Conservation (phyloP, 2,888 invertebrate genomes). For the Pterostichus niger region DNA sequence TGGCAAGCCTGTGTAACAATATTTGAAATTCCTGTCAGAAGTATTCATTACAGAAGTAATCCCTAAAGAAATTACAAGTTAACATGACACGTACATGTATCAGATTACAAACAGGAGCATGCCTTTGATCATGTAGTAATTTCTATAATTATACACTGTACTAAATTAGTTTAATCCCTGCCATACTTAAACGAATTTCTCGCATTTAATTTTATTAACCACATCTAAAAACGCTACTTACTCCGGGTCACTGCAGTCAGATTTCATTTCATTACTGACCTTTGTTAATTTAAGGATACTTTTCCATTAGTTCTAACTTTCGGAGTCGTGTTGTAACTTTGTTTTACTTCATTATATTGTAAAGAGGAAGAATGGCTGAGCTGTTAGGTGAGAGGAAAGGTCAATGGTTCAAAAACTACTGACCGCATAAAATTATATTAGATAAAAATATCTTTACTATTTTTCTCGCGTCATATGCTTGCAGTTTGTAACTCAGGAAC, state of each 20-base stretch:
- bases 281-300: conserved; percentile 20
- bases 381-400: conserved; percentile 13
- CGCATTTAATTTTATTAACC: conserved; percentile 1
- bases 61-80: not conserved
- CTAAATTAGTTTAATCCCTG: not conserved
- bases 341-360: conserved; percentile 20
- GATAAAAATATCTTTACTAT: conserved; percentile 21
- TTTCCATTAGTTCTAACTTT: conserved; percentile 43
- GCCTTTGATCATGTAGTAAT: not conserved
- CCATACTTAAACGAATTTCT: conserved; percentile 19
- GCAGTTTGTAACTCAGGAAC: not conserved
- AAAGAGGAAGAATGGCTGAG: not conserved
- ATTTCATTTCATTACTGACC: conserved; percentile 19
- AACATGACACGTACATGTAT: not conserved
- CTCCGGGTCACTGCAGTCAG: not conserved
- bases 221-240: not conserved
- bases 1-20: too few species aligned
- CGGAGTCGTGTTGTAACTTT: not conserved
- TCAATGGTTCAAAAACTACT: conserved; percentile 20
- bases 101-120: not conserved
- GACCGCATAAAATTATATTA: conserved; percentile 23
- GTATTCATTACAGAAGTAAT: too few species aligned
- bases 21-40: too few species aligned
- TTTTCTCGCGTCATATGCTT: not conserved
- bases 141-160: not conserved